Conservation (phyloP, 2,797 vertebrate species). For the Acanthurus lineatus region DNA sequence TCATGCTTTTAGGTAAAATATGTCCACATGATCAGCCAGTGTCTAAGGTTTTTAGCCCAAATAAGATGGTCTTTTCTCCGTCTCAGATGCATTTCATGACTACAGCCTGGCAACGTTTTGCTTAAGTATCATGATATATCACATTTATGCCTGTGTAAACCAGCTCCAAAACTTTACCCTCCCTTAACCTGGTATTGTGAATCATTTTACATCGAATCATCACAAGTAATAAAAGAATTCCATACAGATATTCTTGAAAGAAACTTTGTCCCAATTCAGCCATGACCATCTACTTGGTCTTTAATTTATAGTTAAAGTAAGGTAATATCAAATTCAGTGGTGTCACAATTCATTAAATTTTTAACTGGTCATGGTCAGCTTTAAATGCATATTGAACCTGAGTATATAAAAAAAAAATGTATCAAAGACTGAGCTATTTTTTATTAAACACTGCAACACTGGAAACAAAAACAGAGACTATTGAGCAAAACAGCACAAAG, state of each 20-base stretch:
- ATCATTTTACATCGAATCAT: too few relatives aligned
- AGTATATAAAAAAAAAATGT: too few relatives aligned
- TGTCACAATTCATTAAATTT: too few relatives aligned
- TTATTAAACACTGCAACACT: too few relatives aligned
- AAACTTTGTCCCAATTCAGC: not conserved
- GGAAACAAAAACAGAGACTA: too few relatives aligned
- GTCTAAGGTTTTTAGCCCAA: not conserved
- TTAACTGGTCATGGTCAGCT: too few relatives aligned
- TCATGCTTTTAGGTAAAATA: not conserved
- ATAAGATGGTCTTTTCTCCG: not conserved
- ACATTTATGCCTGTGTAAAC: not conserved
- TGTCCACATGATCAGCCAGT: not conserved
- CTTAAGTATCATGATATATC: not conserved
- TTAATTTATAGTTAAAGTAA: too few relatives aligned
- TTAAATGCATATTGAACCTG: too few relatives aligned
- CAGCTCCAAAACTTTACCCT: not conserved
- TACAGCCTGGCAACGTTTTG: not conserved
- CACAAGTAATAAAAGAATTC: not conserved
- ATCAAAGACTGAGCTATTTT: too few relatives aligned
- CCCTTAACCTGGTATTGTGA: not conserved
- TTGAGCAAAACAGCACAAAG: too few relatives aligned
- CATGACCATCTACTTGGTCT: not conserved
- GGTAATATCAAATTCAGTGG: too few relatives aligned
- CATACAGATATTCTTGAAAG: not conserved
- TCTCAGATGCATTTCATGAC: not conserved